phyloP scores from a whole-genome alignment of 1,140 invertebrate genomes.

The Cotesia vestalis region DNA sequence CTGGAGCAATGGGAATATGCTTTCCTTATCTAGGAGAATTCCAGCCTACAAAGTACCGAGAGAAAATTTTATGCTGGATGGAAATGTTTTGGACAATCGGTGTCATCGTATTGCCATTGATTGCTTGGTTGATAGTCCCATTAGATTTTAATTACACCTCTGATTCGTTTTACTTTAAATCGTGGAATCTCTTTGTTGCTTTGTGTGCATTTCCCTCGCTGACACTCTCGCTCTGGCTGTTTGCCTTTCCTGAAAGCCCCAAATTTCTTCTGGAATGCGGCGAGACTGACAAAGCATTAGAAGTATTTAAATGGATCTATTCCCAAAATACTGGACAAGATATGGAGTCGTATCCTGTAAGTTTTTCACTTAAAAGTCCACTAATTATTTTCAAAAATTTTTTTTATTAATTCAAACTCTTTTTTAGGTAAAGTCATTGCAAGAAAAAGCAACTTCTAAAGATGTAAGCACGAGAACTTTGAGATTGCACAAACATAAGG shows the following conservation, averaged over 20 bases:
- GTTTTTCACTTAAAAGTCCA: constrained; percentile 29
- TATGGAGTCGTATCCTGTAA: constrained; percentile 74
- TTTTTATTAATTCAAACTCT: not conserved
- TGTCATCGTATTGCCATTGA: constrained; percentile 74
- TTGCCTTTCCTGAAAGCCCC: constrained; percentile 85
- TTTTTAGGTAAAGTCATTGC: constrained; percentile 71
- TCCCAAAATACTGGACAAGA: constrained; percentile 74
- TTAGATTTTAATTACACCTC: constrained; percentile 68
- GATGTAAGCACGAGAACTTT: constrained; percentile 62
- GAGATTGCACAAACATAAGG: constrained; percentile 72
- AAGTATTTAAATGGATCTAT: constrained; percentile 75
- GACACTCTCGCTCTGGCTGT: constrained; percentile 73
- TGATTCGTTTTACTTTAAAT: constrained; percentile 72
- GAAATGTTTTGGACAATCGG: constrained; percentile 82
- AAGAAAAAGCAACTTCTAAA: constrained; percentile 72
- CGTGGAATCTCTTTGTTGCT: constrained; percentile 80
- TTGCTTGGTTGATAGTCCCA: constrained; percentile 79
- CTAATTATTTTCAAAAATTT: not conserved
- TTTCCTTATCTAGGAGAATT: constrained; percentile 82
- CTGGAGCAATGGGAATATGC: constrained; percentile 80
- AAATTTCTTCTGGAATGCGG: constrained; percentile 83
- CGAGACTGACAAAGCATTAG: constrained; percentile 76
- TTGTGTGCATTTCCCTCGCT: constrained; percentile 72
- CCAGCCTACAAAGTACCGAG: constrained; percentile 77
- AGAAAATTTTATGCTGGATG: constrained; percentile 81